Evolutionary conservation across 2,888 invertebrate species (phyloP).

Genomic region (Andrena praecox): DNA sequence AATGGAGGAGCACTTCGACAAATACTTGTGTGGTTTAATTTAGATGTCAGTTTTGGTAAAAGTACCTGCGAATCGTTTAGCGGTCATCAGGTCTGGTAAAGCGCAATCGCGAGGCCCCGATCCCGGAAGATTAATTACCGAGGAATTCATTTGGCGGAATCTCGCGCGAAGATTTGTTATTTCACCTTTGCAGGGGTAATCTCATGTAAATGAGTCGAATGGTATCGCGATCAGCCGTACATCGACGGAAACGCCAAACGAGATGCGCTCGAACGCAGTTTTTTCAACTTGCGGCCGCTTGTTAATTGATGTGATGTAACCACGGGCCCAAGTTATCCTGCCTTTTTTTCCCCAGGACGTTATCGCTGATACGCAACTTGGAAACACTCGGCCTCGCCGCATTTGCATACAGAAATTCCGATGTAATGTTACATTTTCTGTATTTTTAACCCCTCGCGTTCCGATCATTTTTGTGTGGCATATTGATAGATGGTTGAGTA

Average conservation of each 20-base stretch:
- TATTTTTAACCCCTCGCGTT: too few species aligned
- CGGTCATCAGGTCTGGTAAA: slow-evolving; percentile 1
- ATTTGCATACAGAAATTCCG: not conserved
- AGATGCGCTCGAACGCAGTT: slow-evolving; percentile 12
- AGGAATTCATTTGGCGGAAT: slow-evolving; percentile 70
- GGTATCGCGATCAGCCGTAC: slow-evolving; percentile 47
- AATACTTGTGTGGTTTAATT: slow-evolving; percentile 8
- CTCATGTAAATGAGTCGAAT: slow-evolving; percentile 33
- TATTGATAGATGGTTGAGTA: too few species aligned
- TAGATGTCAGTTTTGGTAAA: not conserved
- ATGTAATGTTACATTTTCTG: too few species aligned
- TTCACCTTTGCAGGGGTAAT: slow-evolving; percentile 23
- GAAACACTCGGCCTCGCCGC: not conserved
- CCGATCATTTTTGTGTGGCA: too few species aligned
- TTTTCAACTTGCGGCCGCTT: not conserved
- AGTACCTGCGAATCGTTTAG: not conserved
- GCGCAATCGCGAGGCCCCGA: slow-evolving; percentile 1
- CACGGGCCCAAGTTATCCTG: not conserved
- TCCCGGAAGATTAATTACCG: slow-evolving; percentile 75
- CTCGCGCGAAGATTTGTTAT: slow-evolving; percentile 45
- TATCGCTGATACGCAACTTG: not conserved
- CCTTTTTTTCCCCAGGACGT: not conserved
- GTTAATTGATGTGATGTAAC: slow-evolving; percentile 39
- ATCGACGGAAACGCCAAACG: slow-evolving; percentile 47
- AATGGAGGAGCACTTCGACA: too few species aligned